Evolutionary conservation across 2,888 invertebrate genomes (phyloP), one percentile per base, ranked within the genome.

Genomic region (Pollenia griseotomentosa): DNA sequence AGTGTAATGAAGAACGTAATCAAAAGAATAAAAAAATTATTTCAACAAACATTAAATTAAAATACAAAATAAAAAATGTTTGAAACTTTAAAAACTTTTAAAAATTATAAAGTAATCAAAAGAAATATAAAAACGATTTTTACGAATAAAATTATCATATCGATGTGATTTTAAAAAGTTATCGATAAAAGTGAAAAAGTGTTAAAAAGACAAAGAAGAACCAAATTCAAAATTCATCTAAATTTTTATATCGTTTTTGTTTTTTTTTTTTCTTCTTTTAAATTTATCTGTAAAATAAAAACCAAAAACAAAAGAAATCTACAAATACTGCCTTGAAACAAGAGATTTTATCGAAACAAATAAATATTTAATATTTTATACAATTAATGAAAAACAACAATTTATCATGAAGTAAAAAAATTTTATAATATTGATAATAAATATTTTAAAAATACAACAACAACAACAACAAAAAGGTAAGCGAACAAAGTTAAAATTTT

Each of bases 381-480:
- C 10, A 51, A 44, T 11, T 19, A 55, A 5, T 44, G 0, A 53
- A 59, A 33, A 68, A 12, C n/a, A 40, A 63, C 14, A 57, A 40
- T 14, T 40, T 11, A 42, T 16, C n/a, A 71, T 48, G 78, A 66
- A 70, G 63, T 57, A 55, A 61, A 75, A 46, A 59, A 73, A 59
- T 42, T 66, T 51, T 51, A 61, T 68, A 68, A 61, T 46, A 51
- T 61, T 61, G 61, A 78, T 55, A 78, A 82, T 82, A 88, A 86
- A 51, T 77, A 88, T 53, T 73, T 71, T 51, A 14, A 23, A 77
- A 79, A 46, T 40, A 75, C 70, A 80, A 73, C 55, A 77, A 87
- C 86, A 88, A 75, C 70, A 80, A 73, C 61, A 77, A 87, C 86
- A 88, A 88, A 88, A 87, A 90, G 88, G 88, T 86, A 73, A 77